phyloP scores from a whole-genome alignment of 2,888 invertebrate genomes.

The Hydrotaea diabolus region DNA sequence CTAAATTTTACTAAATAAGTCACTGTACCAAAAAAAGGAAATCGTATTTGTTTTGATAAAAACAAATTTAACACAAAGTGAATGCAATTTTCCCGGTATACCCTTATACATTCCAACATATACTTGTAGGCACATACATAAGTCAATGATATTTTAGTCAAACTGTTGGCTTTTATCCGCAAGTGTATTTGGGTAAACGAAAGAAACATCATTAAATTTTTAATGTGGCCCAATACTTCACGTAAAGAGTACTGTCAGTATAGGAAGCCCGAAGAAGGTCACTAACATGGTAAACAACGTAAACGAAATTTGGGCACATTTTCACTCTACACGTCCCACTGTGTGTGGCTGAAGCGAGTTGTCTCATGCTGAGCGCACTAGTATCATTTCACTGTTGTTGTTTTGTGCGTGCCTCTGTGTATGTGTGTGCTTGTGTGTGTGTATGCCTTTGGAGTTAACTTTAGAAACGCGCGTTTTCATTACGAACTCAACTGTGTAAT shows the following conservation, averaged over 20 bases:
- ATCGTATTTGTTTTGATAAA: too few relatives aligned
- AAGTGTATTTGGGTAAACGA: not conserved
- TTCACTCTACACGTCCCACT: not conserved
- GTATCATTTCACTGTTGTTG: conserved; percentile 47
- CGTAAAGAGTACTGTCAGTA: not conserved
- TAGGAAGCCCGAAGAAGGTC: not conserved
- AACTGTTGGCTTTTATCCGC: too few relatives aligned
- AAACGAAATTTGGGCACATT: not conserved
- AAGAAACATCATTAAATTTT: not conserved
- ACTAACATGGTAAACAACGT: not conserved
- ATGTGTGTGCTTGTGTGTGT: conserved; percentile 59
- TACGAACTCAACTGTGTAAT: conserved; percentile 77
- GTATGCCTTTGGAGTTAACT: conserved; percentile 69
- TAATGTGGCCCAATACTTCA: not conserved
- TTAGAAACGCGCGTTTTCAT: conserved; percentile 63
- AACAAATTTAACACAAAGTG: too few relatives aligned
- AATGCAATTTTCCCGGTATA: too few relatives aligned
- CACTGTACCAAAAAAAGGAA: too few relatives aligned
- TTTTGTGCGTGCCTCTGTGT: conserved; percentile 40
- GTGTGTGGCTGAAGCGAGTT: not conserved
- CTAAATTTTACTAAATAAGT: too few relatives aligned
- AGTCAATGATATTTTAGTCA: too few relatives aligned
- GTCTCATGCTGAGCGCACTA: conserved; percentile 15
- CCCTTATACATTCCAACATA: too few relatives aligned
- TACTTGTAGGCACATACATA: too few relatives aligned